Conservation (phyloP, 1,140 invertebrate species). For the Bursaphelenchus mucronatus region DNA sequence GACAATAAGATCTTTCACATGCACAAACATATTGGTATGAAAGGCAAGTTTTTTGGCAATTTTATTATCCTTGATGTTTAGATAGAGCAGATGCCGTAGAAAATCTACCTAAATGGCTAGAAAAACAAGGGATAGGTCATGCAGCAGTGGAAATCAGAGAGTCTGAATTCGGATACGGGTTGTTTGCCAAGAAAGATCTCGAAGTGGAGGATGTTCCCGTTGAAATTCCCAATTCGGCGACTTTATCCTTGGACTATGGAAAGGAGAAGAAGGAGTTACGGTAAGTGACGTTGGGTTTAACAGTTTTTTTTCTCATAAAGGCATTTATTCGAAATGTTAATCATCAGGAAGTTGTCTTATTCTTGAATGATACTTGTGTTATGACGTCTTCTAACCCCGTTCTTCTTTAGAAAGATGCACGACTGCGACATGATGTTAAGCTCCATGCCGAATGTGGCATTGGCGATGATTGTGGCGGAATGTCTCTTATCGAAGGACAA, state of each 20-base stretch:
- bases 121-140: conserved; percentile 17
- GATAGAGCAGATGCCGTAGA: conserved; percentile 23
- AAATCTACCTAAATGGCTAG: conserved; percentile 28
- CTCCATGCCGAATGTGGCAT: conserved; percentile 34
- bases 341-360: no score
- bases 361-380: background rate
- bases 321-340: no score
- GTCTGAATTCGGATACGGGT: conserved; percentile 18
- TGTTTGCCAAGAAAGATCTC: conserved; percentile 26
- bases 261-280: background rate
- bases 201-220: conserved; percentile 19
- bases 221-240: conserved; percentile 22
- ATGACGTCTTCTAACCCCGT: background rate
- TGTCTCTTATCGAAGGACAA: conserved; percentile 23
- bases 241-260: conserved; percentile 33
- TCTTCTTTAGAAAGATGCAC: conserved; percentile 29
- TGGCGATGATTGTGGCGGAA: conserved; percentile 36
- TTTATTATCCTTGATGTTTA: conserved; percentile 15
- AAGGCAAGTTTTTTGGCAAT: background rate
- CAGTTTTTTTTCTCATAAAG: no score
- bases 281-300: background rate
- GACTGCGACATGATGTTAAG: conserved; percentile 28
- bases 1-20: conserved; percentile 1
- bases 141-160: conserved; percentile 24
- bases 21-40: background rate